phyloP scores from a whole-genome alignment of 2,113 vertebrate genomes.

The Etia nguti region DNA sequence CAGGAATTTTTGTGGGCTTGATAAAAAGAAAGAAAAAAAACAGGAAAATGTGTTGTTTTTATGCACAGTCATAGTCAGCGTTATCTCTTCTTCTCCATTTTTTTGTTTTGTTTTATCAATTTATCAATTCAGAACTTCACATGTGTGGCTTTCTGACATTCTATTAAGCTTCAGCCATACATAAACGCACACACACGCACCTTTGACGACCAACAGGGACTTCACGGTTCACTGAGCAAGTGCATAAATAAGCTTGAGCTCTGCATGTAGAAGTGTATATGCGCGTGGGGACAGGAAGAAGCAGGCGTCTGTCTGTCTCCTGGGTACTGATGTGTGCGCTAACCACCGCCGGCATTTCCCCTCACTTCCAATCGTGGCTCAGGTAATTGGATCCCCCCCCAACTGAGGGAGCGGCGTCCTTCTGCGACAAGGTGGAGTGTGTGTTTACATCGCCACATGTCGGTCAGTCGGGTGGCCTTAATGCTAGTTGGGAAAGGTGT shows the following conservation, averaged over 20 bases:
- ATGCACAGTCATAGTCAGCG: not conserved
- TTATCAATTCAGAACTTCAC: not conserved
- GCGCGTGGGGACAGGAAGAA: not conserved
- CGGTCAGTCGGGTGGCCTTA: constrained; percentile 34
- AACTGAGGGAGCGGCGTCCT: constrained; percentile 1
- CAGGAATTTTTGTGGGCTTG: not conserved
- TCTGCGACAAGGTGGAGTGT: not conserved
- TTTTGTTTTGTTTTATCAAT: not conserved
- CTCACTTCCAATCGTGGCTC: constrained; percentile 21
- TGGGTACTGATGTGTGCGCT: constrained; percentile 21
- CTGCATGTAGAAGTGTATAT: not conserved
- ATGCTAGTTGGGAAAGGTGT: not conserved
- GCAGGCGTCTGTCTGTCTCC: constrained; percentile 8
- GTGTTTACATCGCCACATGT: constrained; percentile 36
- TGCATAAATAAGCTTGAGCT: constrained; percentile 35
- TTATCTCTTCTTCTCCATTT: not conserved
- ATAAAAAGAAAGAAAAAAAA: not conserved
- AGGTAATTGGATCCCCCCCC: constrained; percentile 48
- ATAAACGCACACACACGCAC: not conserved
- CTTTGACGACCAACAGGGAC: not conserved
- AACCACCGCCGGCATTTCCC: constrained; percentile 24
- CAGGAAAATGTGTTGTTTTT: not conserved
- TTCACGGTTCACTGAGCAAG: constrained; percentile 30
- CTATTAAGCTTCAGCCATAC: not conserved
- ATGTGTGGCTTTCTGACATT: not conserved